A percentile compares a stretch with the other conserved stretches of the same genome.
Conservation (phyloP, 2,113 vertebrate species). For the Mobula hypostoma region DNA sequence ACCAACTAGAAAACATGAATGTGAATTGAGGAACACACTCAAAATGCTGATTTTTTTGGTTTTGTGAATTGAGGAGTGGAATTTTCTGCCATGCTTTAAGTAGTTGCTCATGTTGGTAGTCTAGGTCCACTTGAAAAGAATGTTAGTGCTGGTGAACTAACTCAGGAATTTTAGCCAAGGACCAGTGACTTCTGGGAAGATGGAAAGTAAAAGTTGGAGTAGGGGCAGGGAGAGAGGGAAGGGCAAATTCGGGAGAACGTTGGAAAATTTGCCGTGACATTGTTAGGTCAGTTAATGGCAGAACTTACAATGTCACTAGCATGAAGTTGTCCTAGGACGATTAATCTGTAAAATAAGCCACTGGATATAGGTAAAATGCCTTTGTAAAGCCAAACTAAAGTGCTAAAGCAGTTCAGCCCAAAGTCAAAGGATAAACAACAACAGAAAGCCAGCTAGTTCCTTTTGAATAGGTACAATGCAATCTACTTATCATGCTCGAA, state of each 20-base stretch:
- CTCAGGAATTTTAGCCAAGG: too few relatives aligned
- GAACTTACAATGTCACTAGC: neutral
- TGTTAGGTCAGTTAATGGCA: neutral
- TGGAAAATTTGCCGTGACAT: neutral
- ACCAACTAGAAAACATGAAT: neutral
- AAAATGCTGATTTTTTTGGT: too few relatives aligned
- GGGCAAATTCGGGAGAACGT: neutral
- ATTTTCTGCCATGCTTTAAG: neutral
- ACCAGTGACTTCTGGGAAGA: neutral
- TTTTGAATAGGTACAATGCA: slow-evolving; percentile 46
- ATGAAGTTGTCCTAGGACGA: neutral
- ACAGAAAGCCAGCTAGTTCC: slow-evolving; percentile 38
- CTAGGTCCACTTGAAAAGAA: neutral
- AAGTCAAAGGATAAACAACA: slow-evolving; percentile 38
- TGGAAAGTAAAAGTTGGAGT: neutral
- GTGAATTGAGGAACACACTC: neutral
- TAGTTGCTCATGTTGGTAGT: neutral
- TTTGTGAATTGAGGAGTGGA: too few relatives aligned
- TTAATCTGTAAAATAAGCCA: neutral
- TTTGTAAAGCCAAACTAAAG: neutral
- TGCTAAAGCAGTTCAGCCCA: slow-evolving; percentile 2
- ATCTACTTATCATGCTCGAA: slow-evolving; percentile 48
- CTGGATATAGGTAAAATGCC: neutral
- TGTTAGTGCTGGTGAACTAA: neutral
- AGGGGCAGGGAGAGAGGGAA: too few relatives aligned